Percentiles rank a stretch among this genome's conserved stretches.
Evolutionary conservation across 2,797 vertebrate genomes (phyloP).

Genomic region (Tadarida brasiliensis): DNA sequence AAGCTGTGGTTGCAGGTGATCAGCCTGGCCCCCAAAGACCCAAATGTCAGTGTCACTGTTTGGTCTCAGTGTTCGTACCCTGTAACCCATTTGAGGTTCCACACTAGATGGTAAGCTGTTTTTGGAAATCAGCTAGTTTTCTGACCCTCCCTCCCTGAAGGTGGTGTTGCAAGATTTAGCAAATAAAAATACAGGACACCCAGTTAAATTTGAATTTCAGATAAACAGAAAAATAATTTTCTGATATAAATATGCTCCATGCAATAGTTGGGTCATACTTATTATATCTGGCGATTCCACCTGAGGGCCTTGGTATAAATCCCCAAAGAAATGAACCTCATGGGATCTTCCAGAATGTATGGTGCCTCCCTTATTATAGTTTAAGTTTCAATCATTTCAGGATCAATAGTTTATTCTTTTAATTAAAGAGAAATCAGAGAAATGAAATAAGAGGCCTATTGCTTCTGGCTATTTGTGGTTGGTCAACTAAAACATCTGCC

Average conservation of each 20-base stretch:
- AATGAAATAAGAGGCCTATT: background rate
- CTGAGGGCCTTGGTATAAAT: background rate
- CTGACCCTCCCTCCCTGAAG: background rate
- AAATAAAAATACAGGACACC: background rate
- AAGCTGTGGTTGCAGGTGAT: background rate
- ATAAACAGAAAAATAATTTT: slow-evolving; percentile 21
- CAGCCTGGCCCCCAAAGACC: background rate
- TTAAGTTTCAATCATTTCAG: slow-evolving; percentile 19
- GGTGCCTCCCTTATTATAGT: background rate
- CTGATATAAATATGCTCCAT: background rate
- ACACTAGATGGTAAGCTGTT: background rate
- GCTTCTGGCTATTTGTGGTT: background rate
- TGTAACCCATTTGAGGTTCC: background rate
- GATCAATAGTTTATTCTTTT: slow-evolving; percentile 30
- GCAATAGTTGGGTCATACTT: background rate
- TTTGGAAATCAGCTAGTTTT: background rate
- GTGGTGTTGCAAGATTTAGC: background rate
- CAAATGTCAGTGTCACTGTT: background rate
- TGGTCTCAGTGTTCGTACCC: background rate
- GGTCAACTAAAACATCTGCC: background rate
- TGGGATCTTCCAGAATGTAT: background rate
- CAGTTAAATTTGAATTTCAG: slow-evolving; percentile 24
- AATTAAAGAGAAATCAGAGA: slow-evolving; percentile 33
- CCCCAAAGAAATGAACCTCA: background rate
- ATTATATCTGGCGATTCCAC: background rate